Evolutionary conservation across 1,140 invertebrate genomes (phyloP), one percentile per base, ranked within the genome.

Genomic region (Pseudomyrmex sp.): DNA sequence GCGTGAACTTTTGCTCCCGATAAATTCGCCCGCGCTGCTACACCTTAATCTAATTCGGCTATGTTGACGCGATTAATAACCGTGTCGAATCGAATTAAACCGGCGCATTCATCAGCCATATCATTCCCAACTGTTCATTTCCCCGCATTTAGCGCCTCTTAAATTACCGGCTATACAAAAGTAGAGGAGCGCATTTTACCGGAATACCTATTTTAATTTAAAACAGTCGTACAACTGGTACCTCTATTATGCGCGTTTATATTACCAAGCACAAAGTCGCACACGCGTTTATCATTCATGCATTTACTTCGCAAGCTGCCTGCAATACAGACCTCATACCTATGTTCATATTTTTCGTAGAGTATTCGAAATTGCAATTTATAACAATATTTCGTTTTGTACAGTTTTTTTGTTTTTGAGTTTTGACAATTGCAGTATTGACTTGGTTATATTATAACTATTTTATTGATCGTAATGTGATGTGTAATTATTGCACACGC

Each of bases 1-100:
- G 74, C 77, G 88, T 91, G 90, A 91, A 91, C 91, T 90, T 89
- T 90, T 90, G 88, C 79, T 84, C 76, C 83, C 68, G 70, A 87
- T 83, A 76, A 88, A 82, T 89, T 83, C 68, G 79, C 35, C 0
- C 35, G 35, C 35, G 35, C 56, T 65, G 63, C 73, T 83, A 75
- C 74, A 82, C 63, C 50, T 82, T 70, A 90, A 91, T 90, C 79
- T 65, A 92, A 90, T 90, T 90, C 10, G 2, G 26, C 54, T 20
- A 80, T 72, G 66, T 80, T 72, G 66, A 80, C 66, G 44, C 66
- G 66, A 80, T 72, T 80, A 80, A 72, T 72, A 61, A 80, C 20
- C 46, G 20, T 72, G 66, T 50, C 85, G 59, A 90, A 90, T 91
- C 76, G 63, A 77, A 90, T 84, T 82, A 85, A 87, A 86, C 56